phyloP scores from a whole-genome alignment of 92 coral and sea anemone genomes.

The Palythoa grandiflora region DNA sequence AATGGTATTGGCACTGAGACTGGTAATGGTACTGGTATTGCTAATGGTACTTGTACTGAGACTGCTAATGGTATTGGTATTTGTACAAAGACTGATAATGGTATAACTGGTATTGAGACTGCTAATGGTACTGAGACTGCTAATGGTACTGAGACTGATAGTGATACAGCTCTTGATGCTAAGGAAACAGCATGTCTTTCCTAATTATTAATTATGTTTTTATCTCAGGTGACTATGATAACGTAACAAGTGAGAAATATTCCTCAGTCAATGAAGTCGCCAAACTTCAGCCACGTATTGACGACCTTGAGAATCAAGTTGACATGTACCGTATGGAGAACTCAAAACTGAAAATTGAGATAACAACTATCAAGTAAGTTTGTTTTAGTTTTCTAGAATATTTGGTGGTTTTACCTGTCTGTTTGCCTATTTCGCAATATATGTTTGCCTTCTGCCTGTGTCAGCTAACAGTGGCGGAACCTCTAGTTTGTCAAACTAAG shows the following conservation, averaged over 20 bases:
- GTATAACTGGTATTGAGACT: too few relatives aligned
- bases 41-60: too few relatives aligned
- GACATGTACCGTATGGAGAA: constrained; percentile 77
- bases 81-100: too few relatives aligned
- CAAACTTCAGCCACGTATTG: constrained; percentile 68
- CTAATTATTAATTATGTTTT: neutral
- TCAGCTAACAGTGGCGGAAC: neutral
- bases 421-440: neutral
- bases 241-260: constrained; percentile 76
- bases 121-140: too few relatives aligned
- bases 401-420: neutral
- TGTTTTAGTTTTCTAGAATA: neutral
- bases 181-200: too few relatives aligned
- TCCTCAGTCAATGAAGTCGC: constrained; percentile 73
- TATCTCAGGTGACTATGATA: constrained; percentile 74
- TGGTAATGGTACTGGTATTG: too few relatives aligned
- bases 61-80: too few relatives aligned
- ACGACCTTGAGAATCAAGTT: constrained; percentile 76
- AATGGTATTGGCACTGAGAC: too few relatives aligned
- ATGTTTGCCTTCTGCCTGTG: neutral
- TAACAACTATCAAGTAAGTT: constrained; percentile 46
- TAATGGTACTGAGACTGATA: too few relatives aligned
- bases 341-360: constrained; percentile 74
- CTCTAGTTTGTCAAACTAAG: too few relatives aligned
- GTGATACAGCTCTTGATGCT: too few relatives aligned